Conservation (phyloP, 92 coral and sea anemone species). For the Phenganax stokvisi region DNA sequence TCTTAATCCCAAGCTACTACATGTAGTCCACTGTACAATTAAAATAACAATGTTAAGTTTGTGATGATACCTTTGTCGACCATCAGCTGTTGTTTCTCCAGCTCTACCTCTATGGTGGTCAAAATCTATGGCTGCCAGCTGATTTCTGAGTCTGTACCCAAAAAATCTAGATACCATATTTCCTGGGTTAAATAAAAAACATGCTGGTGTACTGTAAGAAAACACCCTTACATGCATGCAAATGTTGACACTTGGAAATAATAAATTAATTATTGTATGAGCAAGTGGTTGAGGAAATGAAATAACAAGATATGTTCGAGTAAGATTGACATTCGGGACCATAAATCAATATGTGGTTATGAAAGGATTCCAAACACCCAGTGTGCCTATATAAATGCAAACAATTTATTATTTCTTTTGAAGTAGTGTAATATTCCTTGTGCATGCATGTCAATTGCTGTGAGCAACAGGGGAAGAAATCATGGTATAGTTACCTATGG, state of each 20-base stretch:
- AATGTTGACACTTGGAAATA: background rate
- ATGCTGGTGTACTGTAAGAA: too few species aligned
- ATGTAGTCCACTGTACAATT: background rate
- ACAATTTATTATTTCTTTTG: background rate
- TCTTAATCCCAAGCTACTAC: too few species aligned
- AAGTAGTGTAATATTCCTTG: background rate
- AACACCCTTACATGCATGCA: too few species aligned
- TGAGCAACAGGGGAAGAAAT: too few species aligned
- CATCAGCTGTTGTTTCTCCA: too few species aligned
- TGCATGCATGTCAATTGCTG: too few species aligned
- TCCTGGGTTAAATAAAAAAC: background rate
- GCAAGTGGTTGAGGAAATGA: background rate
- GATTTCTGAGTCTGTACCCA: conserved; percentile 39
- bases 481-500: too few species aligned
- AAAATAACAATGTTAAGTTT: too few species aligned
- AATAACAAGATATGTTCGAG: conserved; percentile 20
- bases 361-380: conserved; percentile 29
- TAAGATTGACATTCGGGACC: conserved; percentile 26
- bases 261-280: background rate
- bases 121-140: conserved; percentile 37
- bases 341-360: conserved; percentile 25
- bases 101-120: conserved; percentile 22
- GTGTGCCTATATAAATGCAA: conserved; percentile 7
- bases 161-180: background rate
- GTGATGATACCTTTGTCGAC: too few species aligned